Percentiles rank a stretch among this genome's conserved stretches.
Evolutionary conservation across 2,113 vertebrate species (phyloP).

Genomic region (Azemiops feae): DNA sequence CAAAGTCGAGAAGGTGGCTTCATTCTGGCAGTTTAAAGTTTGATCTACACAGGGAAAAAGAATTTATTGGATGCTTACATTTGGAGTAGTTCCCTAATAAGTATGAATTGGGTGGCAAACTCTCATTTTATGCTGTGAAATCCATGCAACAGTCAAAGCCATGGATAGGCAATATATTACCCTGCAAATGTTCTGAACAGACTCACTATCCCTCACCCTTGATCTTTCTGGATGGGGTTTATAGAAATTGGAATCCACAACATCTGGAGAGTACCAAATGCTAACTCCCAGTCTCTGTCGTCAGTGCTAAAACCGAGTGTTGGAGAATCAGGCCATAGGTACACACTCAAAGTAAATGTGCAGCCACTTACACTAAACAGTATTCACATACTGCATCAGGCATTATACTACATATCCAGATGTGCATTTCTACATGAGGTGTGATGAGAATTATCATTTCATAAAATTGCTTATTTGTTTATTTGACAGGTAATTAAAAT

Average conservation of each 20-base stretch:
- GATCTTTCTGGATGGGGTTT: neutral
- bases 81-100: neutral
- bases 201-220: neutral
- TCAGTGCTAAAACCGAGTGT: neutral
- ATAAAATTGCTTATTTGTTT: slow-evolving; percentile 11
- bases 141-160: neutral
- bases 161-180: neutral
- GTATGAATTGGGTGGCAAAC: neutral
- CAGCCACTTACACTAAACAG: neutral
- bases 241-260: neutral
- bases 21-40: too few species aligned
- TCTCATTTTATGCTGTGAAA: neutral
- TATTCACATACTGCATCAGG: rapidly evolving
- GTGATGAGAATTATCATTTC: neutral
- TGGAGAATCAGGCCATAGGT: neutral
- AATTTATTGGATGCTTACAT: neutral
- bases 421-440: neutral
- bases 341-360: neutral
- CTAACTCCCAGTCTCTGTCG: neutral
- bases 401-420: neutral
- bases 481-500: neutral
- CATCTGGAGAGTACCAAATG: neutral
- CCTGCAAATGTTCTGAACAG: neutral
- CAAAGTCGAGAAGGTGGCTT: too few species aligned
- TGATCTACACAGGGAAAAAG: neutral